Evolutionary conservation across 2,888 invertebrate species (phyloP).

Genomic region (Cantharis lateralis): DNA sequence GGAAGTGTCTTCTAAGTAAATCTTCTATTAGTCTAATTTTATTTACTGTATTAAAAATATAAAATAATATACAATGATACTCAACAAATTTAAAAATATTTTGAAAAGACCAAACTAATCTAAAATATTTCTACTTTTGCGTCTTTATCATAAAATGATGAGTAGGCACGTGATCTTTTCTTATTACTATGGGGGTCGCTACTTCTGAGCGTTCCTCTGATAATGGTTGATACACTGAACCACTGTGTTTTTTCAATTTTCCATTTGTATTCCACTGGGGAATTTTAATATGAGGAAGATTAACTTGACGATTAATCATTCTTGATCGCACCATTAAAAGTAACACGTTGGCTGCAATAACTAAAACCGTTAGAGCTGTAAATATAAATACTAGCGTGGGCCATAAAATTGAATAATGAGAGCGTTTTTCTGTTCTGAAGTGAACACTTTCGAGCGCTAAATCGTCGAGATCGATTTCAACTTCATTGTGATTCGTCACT

Average conservation of each 20-base stretch:
- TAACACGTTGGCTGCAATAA: slow-evolving; percentile 55
- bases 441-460: slow-evolving; percentile 31
- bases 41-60: background rate
- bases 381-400: slow-evolving; percentile 64
- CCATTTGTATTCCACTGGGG: slow-evolving; percentile 47
- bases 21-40: background rate
- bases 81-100: background rate
- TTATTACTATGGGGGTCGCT: slow-evolving; percentile 8
- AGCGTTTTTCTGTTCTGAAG: slow-evolving; percentile 22
- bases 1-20: background rate
- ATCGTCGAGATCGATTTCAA: slow-evolving; percentile 9
- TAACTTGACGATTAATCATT: slow-evolving; percentile 45
- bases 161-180: slow-evolving; percentile 8
- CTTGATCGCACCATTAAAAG: slow-evolving; percentile 48
- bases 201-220: slow-evolving; percentile 66
- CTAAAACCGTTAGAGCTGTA: slow-evolving; percentile 60
- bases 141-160: background rate
- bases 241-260: slow-evolving; percentile 70
- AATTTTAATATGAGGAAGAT: slow-evolving; percentile 50
- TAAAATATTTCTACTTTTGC: slow-evolving; percentile 7
- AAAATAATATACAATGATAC: background rate
- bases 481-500: slow-evolving; percentile 7
- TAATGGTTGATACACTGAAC: slow-evolving; percentile 77
- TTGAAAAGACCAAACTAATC: background rate
- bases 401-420: slow-evolving; percentile 60